Percentiles rank a stretch among this genome's conserved stretches.
phyloP scores from a whole-genome alignment of 2,113 vertebrate genomes.

The Fregetta grallaria region DNA sequence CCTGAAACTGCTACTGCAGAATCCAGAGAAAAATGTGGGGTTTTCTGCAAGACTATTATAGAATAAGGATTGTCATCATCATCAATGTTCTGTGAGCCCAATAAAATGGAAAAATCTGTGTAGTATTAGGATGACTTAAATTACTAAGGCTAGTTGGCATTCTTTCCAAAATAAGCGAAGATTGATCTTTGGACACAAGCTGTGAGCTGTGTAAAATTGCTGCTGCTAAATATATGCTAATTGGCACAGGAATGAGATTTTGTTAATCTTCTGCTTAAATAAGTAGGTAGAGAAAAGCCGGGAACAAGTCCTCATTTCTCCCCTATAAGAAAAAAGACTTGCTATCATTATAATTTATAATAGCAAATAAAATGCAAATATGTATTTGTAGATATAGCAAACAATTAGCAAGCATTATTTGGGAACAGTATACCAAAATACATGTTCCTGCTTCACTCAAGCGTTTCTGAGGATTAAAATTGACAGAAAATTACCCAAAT shows the following conservation, averaged over 20 bases:
- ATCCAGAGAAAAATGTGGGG: neutral
- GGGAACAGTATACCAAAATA: neutral
- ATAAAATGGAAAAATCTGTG: neutral
- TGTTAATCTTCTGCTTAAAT: neutral
- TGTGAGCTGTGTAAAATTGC: constrained; percentile 31
- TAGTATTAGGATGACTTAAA: neutral
- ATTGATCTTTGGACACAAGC: constrained; percentile 10
- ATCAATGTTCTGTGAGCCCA: neutral
- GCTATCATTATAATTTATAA: neutral
- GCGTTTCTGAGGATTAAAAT: neutral
- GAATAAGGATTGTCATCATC: neutral
- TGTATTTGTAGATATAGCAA: neutral
- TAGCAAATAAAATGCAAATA: neutral
- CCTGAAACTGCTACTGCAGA: neutral
- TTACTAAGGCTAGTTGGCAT: neutral
- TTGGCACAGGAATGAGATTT: neutral
- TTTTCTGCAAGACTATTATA: neutral
- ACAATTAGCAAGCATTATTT: neutral
- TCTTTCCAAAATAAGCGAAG: neutral
- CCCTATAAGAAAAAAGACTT: neutral
- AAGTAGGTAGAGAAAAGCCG: neutral
- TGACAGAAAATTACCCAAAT: neutral
- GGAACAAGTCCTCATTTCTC: neutral
- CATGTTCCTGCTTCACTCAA: neutral
- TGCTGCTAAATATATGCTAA: constrained; percentile 13